Conservation (phyloP, 2,113 vertebrate genomes). For the Nipponia nippon region DNA sequence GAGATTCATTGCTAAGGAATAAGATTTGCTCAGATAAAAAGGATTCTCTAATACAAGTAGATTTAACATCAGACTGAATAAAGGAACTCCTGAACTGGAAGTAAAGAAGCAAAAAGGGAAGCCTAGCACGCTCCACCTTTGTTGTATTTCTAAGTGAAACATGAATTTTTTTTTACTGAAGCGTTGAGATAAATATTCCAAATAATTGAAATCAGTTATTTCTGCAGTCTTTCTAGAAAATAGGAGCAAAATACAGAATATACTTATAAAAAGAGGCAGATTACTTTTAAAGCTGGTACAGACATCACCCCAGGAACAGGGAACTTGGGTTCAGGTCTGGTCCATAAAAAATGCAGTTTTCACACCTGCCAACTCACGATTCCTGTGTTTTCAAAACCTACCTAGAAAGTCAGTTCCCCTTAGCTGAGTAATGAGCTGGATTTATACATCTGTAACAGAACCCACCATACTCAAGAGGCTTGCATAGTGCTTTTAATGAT, state of each 20-base stretch:
- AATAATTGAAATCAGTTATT: background rate
- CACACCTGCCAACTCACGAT: background rate
- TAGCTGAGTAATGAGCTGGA: background rate
- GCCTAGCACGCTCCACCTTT: constrained; percentile 8
- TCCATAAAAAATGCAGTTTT: background rate
- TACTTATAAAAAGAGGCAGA: background rate
- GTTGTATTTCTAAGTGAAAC: constrained; percentile 6
- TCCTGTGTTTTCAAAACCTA: constrained; percentile 9
- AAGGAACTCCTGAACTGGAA: constrained; percentile 54
- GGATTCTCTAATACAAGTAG: constrained; percentile 54
- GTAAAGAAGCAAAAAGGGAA: constrained; percentile 42
- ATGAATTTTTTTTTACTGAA: background rate
- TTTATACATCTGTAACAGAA: constrained; percentile 32
- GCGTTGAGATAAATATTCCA: background rate
- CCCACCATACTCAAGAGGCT: background rate
- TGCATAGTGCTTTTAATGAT: constrained; percentile 32
- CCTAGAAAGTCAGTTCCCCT: background rate
- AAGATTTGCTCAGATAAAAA: constrained; percentile 67
- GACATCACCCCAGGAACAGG: background rate
- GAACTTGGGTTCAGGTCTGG: background rate
- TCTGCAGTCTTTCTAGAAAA: background rate
- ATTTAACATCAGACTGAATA: constrained; percentile 51
- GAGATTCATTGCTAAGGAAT: constrained; percentile 68
- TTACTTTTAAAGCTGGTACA: background rate
- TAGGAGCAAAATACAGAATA: background rate